Base-by-base conservation (phyloP, 2,797 vertebrate species). In the Lycodopsis pacificus region DNA sequence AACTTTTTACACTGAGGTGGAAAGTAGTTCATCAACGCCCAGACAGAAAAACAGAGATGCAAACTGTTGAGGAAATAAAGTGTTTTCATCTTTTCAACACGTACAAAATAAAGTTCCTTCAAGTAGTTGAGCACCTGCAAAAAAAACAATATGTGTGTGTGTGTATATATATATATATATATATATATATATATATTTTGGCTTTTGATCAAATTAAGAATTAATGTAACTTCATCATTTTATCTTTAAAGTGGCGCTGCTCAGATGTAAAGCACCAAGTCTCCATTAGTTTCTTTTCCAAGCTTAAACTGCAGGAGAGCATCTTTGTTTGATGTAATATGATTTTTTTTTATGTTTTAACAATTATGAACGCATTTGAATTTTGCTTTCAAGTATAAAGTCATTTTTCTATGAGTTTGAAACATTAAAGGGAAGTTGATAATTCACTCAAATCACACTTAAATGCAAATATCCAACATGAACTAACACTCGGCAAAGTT, bases 21-120 rank as follows among this genome's bases (percentile, higher is more conserved):
- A 89, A 87, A 81, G 83, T 76, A 83, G 54, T 42, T 82, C 53
- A 77, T 86, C 79, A 79, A 85, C 88, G 87, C 85, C 83, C 80
- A 80, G 74, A 74, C 38, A 22, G 38, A 65, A 84, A 81, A 61
- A 65, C 68, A 9, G 30, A 48, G 40, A 77, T 73, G 14, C 7
- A 36, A 69, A 83, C 42, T 61, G 19, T 14, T n/a, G 61, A 75
- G 77, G 61, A 86, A 88, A 89, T 70, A 14, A 51, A 69, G 12
- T 58, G 22, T 73, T 76, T 75, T 48, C 44, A 59, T 46, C 15
- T 65, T 71, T 77, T 61, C 3, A 38, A 73, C 48, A 25, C 20
- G 7, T 34, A 4, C 25, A 76, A 78, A 71, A 36, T 32, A 44
- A 79, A 80, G 51, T 62, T 80, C 22, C 34, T 53, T 7, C 0